Evolutionary conservation across 1,140 invertebrate species (phyloP).

Genomic region (Drosophila pachea): DNA sequence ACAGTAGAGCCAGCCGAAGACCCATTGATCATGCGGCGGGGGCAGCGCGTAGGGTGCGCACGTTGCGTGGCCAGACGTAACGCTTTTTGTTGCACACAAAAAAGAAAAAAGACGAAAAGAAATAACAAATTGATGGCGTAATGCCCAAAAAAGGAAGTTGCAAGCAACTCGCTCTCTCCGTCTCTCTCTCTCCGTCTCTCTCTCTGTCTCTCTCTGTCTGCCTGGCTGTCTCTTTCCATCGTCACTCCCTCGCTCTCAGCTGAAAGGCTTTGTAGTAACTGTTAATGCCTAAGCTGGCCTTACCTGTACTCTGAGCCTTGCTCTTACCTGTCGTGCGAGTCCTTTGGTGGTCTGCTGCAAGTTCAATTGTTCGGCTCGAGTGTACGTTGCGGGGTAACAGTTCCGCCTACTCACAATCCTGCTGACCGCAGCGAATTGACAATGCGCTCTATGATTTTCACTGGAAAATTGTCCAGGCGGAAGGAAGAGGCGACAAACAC

Average conservation of each 20-base stretch:
- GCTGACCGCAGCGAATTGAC: constrained; percentile 43
- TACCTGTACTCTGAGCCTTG: background rate
- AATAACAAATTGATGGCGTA: constrained; percentile 45
- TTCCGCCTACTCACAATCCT: constrained; percentile 4
- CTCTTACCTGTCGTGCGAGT: constrained; percentile 25
- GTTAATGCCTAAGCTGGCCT: too few species aligned
- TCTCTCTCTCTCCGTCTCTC: background rate
- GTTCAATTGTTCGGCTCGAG: constrained; percentile 40
- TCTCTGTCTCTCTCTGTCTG: background rate
- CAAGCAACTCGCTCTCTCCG: too few species aligned
- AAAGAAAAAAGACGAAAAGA: background rate
- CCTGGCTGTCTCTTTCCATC: too few species aligned
- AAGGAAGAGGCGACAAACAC: constrained; percentile 48
- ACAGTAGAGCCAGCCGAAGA: constrained; percentile 7
- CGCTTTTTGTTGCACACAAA: constrained; percentile 27
- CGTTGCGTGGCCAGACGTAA: constrained; percentile 60
- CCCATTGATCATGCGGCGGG: constrained; percentile 47
- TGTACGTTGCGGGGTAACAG: background rate
- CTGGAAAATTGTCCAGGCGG: constrained; percentile 57
- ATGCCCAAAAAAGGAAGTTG: constrained; percentile 61
- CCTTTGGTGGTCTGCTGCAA: constrained; percentile 25
- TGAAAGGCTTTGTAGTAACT: too few species aligned
- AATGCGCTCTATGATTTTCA: constrained; percentile 39
- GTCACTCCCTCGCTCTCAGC: too few species aligned
- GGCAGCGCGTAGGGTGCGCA: background rate